A percentile compares a stretch with the other conserved stretches of the same genome.
Evolutionary conservation across 2,797 vertebrate genomes (phyloP).

Genomic region (Zenarchopterus dispar): DNA sequence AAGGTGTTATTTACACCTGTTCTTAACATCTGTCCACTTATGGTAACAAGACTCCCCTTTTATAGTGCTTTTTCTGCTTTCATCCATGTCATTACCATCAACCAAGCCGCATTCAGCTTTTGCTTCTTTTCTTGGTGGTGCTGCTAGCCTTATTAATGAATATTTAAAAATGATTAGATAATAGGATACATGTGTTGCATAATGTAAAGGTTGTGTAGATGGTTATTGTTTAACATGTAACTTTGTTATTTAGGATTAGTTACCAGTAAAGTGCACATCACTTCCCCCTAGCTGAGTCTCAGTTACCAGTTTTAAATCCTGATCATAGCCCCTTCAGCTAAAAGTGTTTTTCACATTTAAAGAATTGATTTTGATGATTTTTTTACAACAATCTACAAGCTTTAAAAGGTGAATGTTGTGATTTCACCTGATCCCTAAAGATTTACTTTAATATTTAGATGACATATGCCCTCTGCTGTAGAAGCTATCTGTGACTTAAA

Average conservation of each 20-base stretch:
- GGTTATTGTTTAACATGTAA: conserved; percentile 38
- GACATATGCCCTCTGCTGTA: background rate
- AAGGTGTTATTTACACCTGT: conserved; percentile 52
- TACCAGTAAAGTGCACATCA: conserved; percentile 18
- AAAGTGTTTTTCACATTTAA: conserved; percentile 23
- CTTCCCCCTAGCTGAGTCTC: background rate
- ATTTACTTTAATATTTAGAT: conserved; percentile 21
- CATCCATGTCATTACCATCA: conserved; percentile 25
- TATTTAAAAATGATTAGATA: conserved; percentile 60
- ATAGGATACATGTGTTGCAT: conserved; percentile 29
- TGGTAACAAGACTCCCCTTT: conserved; percentile 30
- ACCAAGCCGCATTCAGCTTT: conserved; percentile 18
- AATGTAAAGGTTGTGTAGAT: conserved; percentile 64
- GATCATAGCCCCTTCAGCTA: conserved; percentile 12
- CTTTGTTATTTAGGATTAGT: conserved; percentile 60
- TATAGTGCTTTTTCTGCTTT: conserved; percentile 13
- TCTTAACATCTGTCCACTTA: conserved; percentile 43
- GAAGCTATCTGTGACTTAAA: conserved; percentile 2
- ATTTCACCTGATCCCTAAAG: conserved; percentile 46
- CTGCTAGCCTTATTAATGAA: conserved; percentile 50
- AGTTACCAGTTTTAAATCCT: background rate
- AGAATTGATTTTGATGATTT: conserved; percentile 20
- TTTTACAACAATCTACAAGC: background rate
- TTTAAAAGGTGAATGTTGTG: conserved; percentile 38
- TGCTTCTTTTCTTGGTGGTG: conserved; percentile 23